Conservation (phyloP, 2,797 vertebrate genomes). For the Bradypus variegatus region DNA sequence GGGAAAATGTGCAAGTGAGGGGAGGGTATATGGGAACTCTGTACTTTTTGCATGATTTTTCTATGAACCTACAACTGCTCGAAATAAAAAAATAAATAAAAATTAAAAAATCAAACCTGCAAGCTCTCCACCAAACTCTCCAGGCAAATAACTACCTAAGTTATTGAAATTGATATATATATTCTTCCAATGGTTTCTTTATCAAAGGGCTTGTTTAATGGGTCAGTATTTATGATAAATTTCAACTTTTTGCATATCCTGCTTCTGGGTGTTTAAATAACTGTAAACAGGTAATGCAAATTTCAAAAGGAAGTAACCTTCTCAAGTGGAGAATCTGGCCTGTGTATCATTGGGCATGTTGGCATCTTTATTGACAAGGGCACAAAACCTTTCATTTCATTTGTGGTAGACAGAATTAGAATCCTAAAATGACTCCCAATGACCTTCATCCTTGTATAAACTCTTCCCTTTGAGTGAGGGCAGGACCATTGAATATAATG, state of each 20-base stretch:
- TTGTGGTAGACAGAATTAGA: too few species aligned
- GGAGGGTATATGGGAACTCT: too few species aligned
- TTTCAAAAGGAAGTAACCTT: not conserved
- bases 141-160: not conserved
- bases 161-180: not conserved
- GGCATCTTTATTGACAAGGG: not conserved
- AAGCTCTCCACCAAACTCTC: not conserved
- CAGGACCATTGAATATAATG: too few species aligned
- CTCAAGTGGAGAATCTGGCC: not conserved
- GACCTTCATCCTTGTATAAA: too few species aligned
- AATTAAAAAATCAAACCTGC: not conserved
- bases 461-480: too few species aligned
- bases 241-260: not conserved
- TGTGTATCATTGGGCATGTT: not conserved
- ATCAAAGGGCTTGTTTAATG: not conserved
- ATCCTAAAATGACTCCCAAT: too few species aligned
- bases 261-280: not conserved
- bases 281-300: not conserved
- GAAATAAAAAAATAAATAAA: not conserved
- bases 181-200: not conserved
- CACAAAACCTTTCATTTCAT: too few species aligned
- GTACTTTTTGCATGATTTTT: too few species aligned
- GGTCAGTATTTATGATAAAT: not conserved
- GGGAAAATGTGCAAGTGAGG: too few species aligned
- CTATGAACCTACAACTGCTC: not conserved